Percentiles rank a stretch among this genome's conserved stretches.
Evolutionary conservation across 2,888 invertebrate species (phyloP).

Genomic region (Amiota communis): DNA sequence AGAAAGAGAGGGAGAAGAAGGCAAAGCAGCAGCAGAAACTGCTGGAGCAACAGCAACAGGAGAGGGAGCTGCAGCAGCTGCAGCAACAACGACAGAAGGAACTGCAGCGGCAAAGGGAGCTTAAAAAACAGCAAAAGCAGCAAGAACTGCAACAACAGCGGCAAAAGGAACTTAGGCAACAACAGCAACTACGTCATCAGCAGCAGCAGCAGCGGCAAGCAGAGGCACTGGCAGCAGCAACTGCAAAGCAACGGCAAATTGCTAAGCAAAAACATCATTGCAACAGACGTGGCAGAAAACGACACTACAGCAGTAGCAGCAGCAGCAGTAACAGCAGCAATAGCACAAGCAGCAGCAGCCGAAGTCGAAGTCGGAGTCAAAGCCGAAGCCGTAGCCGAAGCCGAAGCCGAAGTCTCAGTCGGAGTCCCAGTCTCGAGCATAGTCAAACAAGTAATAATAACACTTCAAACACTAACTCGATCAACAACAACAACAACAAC

Average conservation of each 20-base stretch:
- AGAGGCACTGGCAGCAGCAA: constrained; percentile 25
- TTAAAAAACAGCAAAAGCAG: constrained; percentile 38
- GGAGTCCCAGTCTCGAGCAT: constrained; percentile 31
- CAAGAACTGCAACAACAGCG: constrained; percentile 37
- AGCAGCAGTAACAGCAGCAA: constrained; percentile 30
- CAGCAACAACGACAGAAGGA: constrained; percentile 38
- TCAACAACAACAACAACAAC: constrained; percentile 24
- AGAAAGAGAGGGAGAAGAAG: constrained; percentile 22
- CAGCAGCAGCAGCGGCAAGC: constrained; percentile 1
- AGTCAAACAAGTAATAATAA: background rate
- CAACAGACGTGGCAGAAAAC: constrained; percentile 23
- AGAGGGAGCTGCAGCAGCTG: constrained; percentile 38
- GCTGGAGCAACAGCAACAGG: constrained; percentile 41
- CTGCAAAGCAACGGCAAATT: constrained; percentile 30
- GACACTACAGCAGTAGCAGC: constrained; percentile 29
- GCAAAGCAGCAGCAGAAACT: constrained; percentile 41
- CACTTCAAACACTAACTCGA: background rate
- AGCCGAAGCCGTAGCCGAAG: constrained; percentile 36
- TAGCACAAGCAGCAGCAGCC: constrained; percentile 35
- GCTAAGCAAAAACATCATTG: background rate
- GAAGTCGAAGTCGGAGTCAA: constrained; percentile 34
- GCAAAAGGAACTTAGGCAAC: constrained; percentile 25
- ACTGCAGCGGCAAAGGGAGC: constrained; percentile 22
- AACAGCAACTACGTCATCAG: constrained; percentile 36
- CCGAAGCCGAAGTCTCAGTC: constrained; percentile 28